Conservation (phyloP, 2,113 vertebrate genomes). For the pig (Sus scrofa) region DNA sequence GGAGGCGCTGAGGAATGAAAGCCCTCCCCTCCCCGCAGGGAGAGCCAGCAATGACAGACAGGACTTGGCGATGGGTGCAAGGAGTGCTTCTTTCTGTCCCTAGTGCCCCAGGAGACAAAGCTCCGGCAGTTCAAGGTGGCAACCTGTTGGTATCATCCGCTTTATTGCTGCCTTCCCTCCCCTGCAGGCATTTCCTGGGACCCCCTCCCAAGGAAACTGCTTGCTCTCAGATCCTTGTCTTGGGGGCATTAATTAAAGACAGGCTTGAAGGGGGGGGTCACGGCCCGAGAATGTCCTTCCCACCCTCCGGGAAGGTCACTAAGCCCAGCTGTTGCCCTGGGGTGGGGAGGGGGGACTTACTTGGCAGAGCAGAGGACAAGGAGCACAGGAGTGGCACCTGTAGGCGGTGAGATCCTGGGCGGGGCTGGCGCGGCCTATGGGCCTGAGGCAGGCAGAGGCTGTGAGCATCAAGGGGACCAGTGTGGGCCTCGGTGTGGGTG, state of each 20-base stretch:
- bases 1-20: no score
- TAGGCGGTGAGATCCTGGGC: not conserved
- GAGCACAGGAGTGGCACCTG: not conserved
- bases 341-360: not conserved
- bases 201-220: not conserved
- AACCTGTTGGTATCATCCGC: not conserved
- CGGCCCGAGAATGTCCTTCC: not conserved
- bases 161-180: not conserved
- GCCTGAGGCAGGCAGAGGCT: not conserved
- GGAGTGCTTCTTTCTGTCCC: not conserved
- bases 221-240: not conserved
- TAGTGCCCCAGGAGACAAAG: not conserved
- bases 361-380: not conserved
- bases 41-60: not conserved
- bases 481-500: not conserved
- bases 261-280: not conserved
- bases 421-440: fast-evolving
- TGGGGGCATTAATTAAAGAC: no score
- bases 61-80: not conserved
- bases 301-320: not conserved
- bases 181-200: not conserved
- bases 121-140: fast-evolving
- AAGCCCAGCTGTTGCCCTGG: fast-evolving
- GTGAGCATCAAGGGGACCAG: fast-evolving
- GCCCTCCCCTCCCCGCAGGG: not conserved